A percentile compares a stretch with the other conserved stretches of the same genome.
These are phyloP conservation scores for Muntiacus reevesi DNA, from an alignment of 2,113 vertebrate genomes.

Conservation along the genomic window DNA sequence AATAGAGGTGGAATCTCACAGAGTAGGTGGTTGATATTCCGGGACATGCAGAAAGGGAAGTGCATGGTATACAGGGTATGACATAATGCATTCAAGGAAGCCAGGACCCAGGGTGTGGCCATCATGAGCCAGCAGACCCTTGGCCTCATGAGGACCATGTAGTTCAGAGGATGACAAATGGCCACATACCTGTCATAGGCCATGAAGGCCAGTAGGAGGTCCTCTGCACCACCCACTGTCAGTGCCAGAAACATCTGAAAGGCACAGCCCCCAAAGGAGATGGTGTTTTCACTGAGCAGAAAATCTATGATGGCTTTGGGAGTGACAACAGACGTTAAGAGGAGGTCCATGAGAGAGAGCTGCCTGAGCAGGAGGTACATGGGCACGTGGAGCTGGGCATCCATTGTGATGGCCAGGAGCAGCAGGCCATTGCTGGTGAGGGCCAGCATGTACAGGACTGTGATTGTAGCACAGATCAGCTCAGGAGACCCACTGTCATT, in stretches of 20 bases:
- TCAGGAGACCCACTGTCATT: conserved; percentile 27
- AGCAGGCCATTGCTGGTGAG: conserved; percentile 60
- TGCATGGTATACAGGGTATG: conserved; percentile 34
- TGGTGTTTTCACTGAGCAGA: conserved; percentile 27
- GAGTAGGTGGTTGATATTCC: conserved; percentile 58
- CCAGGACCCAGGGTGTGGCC: background rate
- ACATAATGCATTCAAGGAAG: conserved; percentile 21
- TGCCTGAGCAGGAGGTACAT: conserved; percentile 64
- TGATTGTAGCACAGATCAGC: conserved; percentile 35
- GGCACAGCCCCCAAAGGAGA: conserved; percentile 12
- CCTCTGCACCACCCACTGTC: background rate
- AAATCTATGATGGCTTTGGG: conserved; percentile 57
- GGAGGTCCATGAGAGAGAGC: conserved; percentile 68
- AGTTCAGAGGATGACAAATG: conserved; percentile 41
- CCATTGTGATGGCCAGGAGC: conserved; percentile 41
- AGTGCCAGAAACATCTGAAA: background rate
- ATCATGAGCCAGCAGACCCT: conserved; percentile 1
- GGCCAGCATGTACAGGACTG: conserved; percentile 39
- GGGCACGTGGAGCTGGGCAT: conserved; percentile 14
- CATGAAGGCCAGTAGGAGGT: conserved; percentile 46
- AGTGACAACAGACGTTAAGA: conserved; percentile 54
- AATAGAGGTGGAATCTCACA: conserved; percentile 68
- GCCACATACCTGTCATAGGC: conserved; percentile 52
- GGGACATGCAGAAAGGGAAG: conserved; percentile 41
- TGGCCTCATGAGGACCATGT: conserved; percentile 21